These are phyloP conservation scores for Lasius platythorax DNA, from an alignment of 2,888 invertebrate genomes.

Conservation along the genomic window DNA sequence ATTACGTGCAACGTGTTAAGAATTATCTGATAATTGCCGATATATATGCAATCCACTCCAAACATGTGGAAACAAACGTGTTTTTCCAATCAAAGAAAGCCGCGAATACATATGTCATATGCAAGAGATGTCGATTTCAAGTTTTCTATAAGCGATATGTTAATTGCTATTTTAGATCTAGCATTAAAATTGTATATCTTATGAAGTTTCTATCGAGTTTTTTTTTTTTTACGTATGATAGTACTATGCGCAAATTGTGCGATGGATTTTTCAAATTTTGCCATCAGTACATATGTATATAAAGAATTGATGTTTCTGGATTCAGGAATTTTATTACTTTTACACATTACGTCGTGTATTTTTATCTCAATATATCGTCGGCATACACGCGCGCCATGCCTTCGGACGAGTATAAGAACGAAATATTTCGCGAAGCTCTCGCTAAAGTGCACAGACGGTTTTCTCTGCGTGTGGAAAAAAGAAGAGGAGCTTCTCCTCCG, in stretches of 20 bases:
- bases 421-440: constrained; percentile 44
- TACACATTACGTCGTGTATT: constrained; percentile 14
- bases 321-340: constrained; percentile 10
- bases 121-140: neutral
- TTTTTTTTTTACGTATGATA: neutral
- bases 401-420: constrained; percentile 16
- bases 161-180: neutral
- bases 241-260: neutral
- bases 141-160: neutral
- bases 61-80: neutral
- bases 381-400: constrained; percentile 1
- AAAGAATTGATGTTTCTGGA: constrained; percentile 3
- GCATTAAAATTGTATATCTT: neutral
- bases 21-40: constrained; percentile 16
- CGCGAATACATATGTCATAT: neutral
- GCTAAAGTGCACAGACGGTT: constrained; percentile 47
- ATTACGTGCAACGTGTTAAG: constrained; percentile 9
- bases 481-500: constrained; percentile 33
- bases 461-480: constrained; percentile 49
- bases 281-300: neutral
- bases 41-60: constrained; percentile 27
- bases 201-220: neutral
- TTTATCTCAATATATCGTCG: constrained; percentile 16
- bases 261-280: neutral
- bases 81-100: neutral